Conservation (phyloP, 2,113 vertebrate genomes). For the Eurystomus gularis region DNA sequence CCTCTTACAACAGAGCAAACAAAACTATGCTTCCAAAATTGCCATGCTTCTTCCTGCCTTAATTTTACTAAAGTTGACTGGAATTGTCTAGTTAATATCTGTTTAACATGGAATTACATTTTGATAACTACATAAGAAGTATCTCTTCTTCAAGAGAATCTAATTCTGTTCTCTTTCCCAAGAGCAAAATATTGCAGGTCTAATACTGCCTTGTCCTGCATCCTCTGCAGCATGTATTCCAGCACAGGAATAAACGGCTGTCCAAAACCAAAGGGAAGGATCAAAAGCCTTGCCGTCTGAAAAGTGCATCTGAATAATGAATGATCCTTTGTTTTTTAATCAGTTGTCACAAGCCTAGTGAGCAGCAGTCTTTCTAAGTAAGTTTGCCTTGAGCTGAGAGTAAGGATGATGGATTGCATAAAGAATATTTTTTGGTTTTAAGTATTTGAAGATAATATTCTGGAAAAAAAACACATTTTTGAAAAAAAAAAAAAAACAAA, state of each 20-base stretch:
- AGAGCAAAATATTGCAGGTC: neutral
- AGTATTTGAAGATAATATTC: neutral
- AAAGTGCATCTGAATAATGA: neutral
- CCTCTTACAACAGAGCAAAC: neutral
- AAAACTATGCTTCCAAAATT: neutral
- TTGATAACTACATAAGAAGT: neutral
- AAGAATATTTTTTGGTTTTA: neutral
- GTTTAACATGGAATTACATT: neutral
- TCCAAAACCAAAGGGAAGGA: neutral
- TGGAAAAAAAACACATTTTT: neutral
- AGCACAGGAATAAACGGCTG: neutral
- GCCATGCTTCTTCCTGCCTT: fast-evolving
- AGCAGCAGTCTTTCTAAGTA: neutral
- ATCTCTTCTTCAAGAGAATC: neutral
- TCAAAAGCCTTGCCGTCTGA: neutral
- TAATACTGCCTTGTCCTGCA: neutral
- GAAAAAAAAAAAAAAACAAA: neutral
- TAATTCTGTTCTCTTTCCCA: neutral
- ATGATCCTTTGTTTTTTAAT: neutral
- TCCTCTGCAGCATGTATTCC: neutral
- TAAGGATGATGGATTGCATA: neutral
- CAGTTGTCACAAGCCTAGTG: neutral
- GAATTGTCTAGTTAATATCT: neutral
- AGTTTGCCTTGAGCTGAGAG: neutral
- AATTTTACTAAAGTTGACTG: neutral